Conservation (phyloP, 2,888 invertebrate species). For the Trichopoda pennipes region DNA sequence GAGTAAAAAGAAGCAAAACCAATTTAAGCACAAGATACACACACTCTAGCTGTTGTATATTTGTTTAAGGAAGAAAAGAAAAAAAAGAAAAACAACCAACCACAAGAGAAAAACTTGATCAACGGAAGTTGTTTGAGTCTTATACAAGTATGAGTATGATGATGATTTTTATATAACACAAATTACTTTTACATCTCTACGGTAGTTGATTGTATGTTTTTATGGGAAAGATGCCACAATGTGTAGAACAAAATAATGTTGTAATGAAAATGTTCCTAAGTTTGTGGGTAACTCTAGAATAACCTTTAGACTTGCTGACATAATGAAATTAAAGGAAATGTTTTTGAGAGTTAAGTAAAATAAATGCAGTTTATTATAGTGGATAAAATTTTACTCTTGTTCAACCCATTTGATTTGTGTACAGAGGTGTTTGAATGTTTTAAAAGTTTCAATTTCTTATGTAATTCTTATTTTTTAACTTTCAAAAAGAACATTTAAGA, state of each 20-base stretch:
- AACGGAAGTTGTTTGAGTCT: slow-evolving; percentile 62
- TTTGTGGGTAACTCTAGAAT: too few species aligned
- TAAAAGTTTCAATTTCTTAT: too few species aligned
- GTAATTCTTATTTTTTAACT: too few species aligned
- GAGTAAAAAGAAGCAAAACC: slow-evolving; percentile 19
- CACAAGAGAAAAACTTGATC: slow-evolving; percentile 60
- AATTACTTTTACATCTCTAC: slow-evolving; percentile 21
- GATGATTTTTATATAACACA: slow-evolving; percentile 40
- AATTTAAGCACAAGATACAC: slow-evolving; percentile 1
- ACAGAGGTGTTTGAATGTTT: too few species aligned
- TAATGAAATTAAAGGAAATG: too few species aligned
- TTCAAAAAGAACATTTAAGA: too few species aligned
- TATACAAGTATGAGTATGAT: slow-evolving; percentile 45
- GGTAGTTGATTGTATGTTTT: not conserved
- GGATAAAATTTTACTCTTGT: too few species aligned
- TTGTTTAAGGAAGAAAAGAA: not conserved
- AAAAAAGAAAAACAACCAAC: slow-evolving; percentile 31
- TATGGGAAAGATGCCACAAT: slow-evolving; percentile 28
- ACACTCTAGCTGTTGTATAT: not conserved
- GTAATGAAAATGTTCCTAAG: too few species aligned
- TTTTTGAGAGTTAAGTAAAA: too few species aligned
- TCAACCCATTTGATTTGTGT: too few species aligned
- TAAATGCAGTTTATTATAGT: too few species aligned
- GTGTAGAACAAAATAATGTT: not conserved
- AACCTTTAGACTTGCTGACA: too few species aligned